phyloP scores from a whole-genome alignment of 1,140 invertebrate genomes.

The Drosophila bocqueti region DNA sequence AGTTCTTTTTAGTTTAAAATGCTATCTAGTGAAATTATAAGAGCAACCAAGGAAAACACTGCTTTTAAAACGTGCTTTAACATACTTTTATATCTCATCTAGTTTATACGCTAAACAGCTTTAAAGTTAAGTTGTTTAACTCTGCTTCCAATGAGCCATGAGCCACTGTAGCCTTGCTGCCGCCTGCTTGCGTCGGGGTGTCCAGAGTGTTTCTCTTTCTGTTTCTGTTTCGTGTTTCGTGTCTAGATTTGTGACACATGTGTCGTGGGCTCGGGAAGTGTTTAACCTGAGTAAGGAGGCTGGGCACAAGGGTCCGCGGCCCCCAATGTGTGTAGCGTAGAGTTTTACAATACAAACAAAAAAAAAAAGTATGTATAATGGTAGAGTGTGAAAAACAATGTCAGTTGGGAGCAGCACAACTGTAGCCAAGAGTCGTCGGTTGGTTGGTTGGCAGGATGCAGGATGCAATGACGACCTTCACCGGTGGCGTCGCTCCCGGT shows the following conservation, averaged over 20 bases:
- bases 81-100: conserved; percentile 1
- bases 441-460: conserved; percentile 2
- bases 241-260: conserved; percentile 31
- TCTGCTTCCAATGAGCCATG: conserved; percentile 1
- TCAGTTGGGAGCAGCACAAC: conserved; percentile 17
- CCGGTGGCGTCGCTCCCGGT: conserved; percentile 67
- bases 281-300: conserved; percentile 67
- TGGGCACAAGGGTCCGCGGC: neutral
- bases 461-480: conserved; percentile 24
- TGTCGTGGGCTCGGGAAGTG: conserved; percentile 31
- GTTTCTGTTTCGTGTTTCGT: conserved; percentile 33
- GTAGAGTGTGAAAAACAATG: conserved; percentile 20
- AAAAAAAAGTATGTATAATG: neutral
- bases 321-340: conserved; percentile 11
- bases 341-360: conserved; percentile 22
- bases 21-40: neutral
- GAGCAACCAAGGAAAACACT: neutral
- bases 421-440: conserved; percentile 11
- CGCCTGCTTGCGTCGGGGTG: conserved; percentile 27
- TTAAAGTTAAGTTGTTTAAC: neutral
- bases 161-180: conserved; percentile 44
- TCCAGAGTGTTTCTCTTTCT: conserved; percentile 24
- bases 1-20: neutral
- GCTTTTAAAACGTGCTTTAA: neutral
- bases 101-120: conserved; percentile 14